Base-by-base conservation (phyloP, 2,113 vertebrate species). In the Regulus satrapa region DNA sequence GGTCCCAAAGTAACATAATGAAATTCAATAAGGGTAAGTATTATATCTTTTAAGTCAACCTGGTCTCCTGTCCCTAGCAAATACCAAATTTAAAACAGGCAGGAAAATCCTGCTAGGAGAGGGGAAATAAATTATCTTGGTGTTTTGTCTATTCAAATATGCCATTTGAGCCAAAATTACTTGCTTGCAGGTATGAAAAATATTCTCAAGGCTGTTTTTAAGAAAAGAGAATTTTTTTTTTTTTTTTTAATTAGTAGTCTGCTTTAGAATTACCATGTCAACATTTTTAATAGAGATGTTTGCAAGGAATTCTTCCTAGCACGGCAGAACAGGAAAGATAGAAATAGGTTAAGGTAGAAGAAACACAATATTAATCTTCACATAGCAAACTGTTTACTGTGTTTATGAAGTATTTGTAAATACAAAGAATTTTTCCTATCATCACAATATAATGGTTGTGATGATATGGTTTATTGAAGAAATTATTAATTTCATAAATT, bases 141-240 rank as follows among this genome's bases (percentile, higher is more conserved):
- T 29, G 7, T 58, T 87, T 91, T 71, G 54, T 40, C 26, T 74
- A 10, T 91, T 76, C 20, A 40, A 14, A 23, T 52, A 48, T 0
- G 1, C 9, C 31, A 18, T 92, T 75, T 88, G 24, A 69, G 23
- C 3, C 18, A 78, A 93, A 87, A 75, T 46, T 0, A 62, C 41
- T 29, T 32, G 18, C 10, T 14, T 59, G 8, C 16, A 68, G 54
- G 32, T 31, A 59, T 9, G 8, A 6, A 5, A 85, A 72, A 71
- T 24, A 36, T 61, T 14, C 52, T 32, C 32, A 55, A 46, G 24
- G 12, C 1, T 3, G 19, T 54, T 43, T 62, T 72, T 72, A 79
- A 59, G 36, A 72, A n/a, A 81, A 74, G 3, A 67, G 9, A 0
- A 0, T 26, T 18, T 79, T 74, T 66, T 2, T n/a, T n/a, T n/a